These are phyloP conservation scores for Bryconaethiops microstoma DNA, from an alignment of 2,797 vertebrate genomes.

Conservation along the genomic window DNA sequence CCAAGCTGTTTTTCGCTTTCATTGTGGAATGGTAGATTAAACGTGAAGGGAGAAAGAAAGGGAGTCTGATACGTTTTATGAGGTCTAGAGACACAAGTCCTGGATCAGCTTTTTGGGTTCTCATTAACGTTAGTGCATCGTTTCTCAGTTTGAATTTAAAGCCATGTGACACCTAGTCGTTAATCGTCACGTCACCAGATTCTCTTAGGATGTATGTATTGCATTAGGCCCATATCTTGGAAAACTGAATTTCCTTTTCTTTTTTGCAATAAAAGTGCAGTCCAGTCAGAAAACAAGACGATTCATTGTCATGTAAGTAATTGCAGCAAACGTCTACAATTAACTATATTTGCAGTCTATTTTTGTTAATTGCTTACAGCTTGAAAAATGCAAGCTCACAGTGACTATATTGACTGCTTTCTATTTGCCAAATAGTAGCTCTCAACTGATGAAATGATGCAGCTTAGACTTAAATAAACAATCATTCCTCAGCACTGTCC, in stretches of 20 bases:
- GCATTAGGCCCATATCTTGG: not conserved
- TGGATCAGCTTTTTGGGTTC: not conserved
- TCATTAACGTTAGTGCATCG: not conserved
- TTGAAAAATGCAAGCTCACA: too few relatives aligned
- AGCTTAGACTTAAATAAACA: too few relatives aligned
- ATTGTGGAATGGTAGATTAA: not conserved
- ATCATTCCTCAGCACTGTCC: too few relatives aligned
- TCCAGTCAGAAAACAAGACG: too few relatives aligned
- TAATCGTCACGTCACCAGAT: not conserved
- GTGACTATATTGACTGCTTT: too few relatives aligned
- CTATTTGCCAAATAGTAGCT: too few relatives aligned
- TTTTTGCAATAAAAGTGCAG: not conserved
- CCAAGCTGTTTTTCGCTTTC: not conserved
- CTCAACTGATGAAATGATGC: too few relatives aligned
- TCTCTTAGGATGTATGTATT: not conserved
- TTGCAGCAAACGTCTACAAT: too few relatives aligned
- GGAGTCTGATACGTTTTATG: slow-evolving; percentile 27
- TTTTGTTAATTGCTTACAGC: too few relatives aligned
- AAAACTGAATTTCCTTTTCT: not conserved
- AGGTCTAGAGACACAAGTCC: slow-evolving; percentile 8
- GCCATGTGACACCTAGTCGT: not conserved
- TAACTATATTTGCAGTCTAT: too few relatives aligned
- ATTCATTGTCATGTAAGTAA: too few relatives aligned
- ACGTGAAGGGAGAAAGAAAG: not conserved
- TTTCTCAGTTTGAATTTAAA: not conserved